Evolutionary conservation across 2,888 invertebrate species (phyloP).

Genomic region (Himalopsyche tibetana): DNA sequence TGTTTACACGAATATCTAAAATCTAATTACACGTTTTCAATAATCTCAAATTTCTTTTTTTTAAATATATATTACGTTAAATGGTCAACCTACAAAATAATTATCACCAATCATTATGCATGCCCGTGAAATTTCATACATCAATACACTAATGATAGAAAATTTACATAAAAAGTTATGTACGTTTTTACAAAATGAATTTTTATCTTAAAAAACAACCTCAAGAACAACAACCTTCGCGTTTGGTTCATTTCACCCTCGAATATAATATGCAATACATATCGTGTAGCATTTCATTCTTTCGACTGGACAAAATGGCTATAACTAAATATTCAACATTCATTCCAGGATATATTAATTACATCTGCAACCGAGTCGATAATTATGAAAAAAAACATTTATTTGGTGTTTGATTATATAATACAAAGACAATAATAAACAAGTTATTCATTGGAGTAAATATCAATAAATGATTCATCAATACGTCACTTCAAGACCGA

Average conservation of each 20-base stretch:
- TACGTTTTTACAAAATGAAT: conserved; percentile 14
- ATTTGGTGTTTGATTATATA: background rate
- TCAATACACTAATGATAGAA: conserved; percentile 25
- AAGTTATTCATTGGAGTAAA: too few relatives aligned
- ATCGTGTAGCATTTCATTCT: background rate
- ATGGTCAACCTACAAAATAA: conserved; percentile 42
- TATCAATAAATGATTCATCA: too few relatives aligned
- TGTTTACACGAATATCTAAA: conserved; percentile 39
- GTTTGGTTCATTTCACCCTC: conserved; percentile 29
- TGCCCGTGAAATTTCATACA: conserved; percentile 13
- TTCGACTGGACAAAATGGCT: background rate
- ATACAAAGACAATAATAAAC: background rate
- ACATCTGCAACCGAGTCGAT: background rate
- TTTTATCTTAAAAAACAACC: conserved; percentile 36
- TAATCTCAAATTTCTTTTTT: conserved; percentile 32
- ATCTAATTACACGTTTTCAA: conserved; percentile 39
- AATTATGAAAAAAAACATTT: background rate
- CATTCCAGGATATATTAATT: background rate
- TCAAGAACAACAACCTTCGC: conserved; percentile 31
- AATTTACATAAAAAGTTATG: conserved; percentile 41
- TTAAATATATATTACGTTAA: conserved; percentile 35
- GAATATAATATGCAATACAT: background rate
- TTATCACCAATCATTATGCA: conserved; percentile 28
- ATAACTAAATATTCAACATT: background rate
- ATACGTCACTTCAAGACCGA: too few relatives aligned